Evolutionary conservation across 2,888 invertebrate genomes (phyloP), one percentile per base, ranked within the genome.

Genomic region (Troglohyphantes excavatus): DNA sequence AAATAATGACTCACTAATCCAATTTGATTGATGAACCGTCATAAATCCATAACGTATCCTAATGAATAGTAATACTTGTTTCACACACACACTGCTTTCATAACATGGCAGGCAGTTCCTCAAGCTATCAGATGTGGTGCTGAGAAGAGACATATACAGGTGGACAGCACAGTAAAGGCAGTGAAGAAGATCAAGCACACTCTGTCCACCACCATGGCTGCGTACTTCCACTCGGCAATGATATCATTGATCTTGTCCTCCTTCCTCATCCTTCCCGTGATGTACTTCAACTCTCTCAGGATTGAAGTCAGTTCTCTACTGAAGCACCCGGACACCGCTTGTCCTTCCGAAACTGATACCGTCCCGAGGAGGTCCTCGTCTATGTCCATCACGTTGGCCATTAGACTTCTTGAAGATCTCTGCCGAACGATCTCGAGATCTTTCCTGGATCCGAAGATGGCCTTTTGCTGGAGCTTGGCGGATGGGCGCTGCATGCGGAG

Each of bases 191-290:
- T 97, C 94, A 99, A 95, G 95, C 98, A 98, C 94, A 98, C 96
- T 96, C 97, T 96, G 95, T 99, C 98, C 93, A 99, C 98, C 93
- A 98, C 98, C 97, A 98, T 98, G 92, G 98, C 98, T 88, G 98
- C 98, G 94, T 98, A 99, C 94, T 98, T 98, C 98, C 98, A 98
- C 94, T 99, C 98, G 1, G 93, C 97, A 94, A 98, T 97, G 94
- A 98, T 95, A 94, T 97, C 98, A 94, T 96, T 96, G 93, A 97
- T 96, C 94, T 97, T 97, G 94, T 99, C 98, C 94, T 98, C 98
- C 94, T 97, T 96, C 94, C 97, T 96, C 95, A 98, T 96, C 95
- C 98, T 96, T 95, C 97, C 96, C 93, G 98, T 98, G 94, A 98
- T 97, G 95, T 96, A 96, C 94, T 97, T 96, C 92, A 99, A 95